A percentile compares a stretch with the other conserved stretches of the same genome.
These are phyloP conservation scores for Gasterosteus nipponicus DNA, from an alignment of 2,113 vertebrate genomes.

Conservation along the genomic window DNA sequence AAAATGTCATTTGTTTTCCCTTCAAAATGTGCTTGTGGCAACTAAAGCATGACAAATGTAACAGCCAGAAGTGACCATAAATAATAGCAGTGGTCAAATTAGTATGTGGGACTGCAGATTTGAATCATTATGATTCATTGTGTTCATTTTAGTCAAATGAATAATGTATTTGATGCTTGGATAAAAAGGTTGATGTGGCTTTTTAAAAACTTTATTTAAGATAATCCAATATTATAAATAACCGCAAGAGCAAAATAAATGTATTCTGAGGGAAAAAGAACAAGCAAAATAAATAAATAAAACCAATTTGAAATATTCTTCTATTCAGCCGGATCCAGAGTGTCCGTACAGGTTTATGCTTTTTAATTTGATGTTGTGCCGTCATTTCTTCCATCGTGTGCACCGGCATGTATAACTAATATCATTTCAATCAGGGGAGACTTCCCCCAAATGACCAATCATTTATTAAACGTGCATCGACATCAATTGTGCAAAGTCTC, in stretches of 20 bases:
- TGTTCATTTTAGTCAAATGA: not conserved
- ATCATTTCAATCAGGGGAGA: too few species aligned
- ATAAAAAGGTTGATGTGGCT: not conserved
- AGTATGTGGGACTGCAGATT: not conserved
- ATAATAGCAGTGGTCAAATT: not conserved
- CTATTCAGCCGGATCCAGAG: not conserved
- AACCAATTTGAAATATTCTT: not conserved
- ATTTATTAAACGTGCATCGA: too few species aligned
- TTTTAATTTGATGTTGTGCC: not conserved
- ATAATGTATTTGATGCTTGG: not conserved
- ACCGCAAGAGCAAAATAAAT: not conserved
- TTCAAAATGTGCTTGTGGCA: not conserved
- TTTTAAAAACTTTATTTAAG: not conserved
- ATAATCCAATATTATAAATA: not conserved
- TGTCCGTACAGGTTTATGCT: too few species aligned
- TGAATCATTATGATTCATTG: conserved; percentile 2
- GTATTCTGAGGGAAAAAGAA: not conserved
- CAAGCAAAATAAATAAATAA: not conserved
- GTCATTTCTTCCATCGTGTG: not conserved
- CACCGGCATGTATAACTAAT: not conserved
- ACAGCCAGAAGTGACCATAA: not conserved
- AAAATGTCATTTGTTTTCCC: not conserved
- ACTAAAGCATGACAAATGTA: not conserved
- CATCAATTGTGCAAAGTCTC: too few species aligned
- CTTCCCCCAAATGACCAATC: too few species aligned